A percentile compares a stretch with the other conserved stretches of the same genome.
Evolutionary conservation across 53 echinoderm and acorn worm species (phyloP).

Genomic region (Echinarachnius parma): DNA sequence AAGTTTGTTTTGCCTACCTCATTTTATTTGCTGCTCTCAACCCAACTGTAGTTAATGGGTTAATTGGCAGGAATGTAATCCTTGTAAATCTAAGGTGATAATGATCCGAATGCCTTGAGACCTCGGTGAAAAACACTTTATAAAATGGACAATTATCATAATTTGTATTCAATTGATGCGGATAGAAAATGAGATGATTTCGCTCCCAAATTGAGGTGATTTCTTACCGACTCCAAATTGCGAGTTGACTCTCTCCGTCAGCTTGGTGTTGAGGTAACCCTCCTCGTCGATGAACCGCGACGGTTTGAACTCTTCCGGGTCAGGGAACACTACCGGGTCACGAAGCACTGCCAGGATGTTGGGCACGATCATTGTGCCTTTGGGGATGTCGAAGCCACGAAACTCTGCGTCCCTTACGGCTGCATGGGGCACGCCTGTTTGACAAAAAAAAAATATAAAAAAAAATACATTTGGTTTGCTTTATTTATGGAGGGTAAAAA

Average conservation of each 20-base stretch:
- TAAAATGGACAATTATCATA: no score
- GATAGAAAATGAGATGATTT: neutral
- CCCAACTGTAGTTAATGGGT: no score
- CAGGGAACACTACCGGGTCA: conserved; percentile 45
- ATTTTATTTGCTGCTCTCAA: no score
- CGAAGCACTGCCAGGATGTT: conserved; percentile 49
- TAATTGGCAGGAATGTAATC: no score
- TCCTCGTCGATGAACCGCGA: conserved; percentile 40
- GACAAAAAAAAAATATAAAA: neutral
- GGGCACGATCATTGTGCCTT: conserved; percentile 49
- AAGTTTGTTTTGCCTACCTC: no score
- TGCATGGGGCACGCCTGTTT: conserved; percentile 49
- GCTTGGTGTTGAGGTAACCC: conserved; percentile 19
- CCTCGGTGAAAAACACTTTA: no score
- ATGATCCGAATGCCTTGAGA: no score
- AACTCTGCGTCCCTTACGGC: conserved; percentile 46
- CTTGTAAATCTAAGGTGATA: no score
- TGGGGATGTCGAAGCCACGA: conserved; percentile 54
- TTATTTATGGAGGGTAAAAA: neutral
- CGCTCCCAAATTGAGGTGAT: neutral
- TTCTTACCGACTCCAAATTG: conserved; percentile 51
- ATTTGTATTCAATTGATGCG: no score
- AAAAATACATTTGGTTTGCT: neutral
- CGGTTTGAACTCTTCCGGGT: conserved; percentile 50
- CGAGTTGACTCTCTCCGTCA: conserved; percentile 20